phyloP scores from a whole-genome alignment of 2,113 vertebrate species.

The Rutilus rutilus region DNA sequence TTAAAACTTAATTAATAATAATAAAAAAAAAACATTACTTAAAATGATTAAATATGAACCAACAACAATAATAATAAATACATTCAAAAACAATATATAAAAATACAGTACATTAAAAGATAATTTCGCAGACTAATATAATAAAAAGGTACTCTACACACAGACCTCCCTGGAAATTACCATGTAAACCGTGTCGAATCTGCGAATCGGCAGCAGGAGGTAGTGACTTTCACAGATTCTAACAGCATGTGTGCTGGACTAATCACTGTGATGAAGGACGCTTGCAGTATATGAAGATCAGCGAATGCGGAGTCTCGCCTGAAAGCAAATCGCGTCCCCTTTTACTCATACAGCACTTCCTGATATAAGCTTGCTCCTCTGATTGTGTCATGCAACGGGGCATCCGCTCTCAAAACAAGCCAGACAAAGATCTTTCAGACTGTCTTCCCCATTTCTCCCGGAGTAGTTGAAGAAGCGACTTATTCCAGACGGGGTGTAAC shows the following conservation, averaged over 20 bases:
- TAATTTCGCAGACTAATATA: background rate
- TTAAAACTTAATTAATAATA: background rate
- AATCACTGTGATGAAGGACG: background rate
- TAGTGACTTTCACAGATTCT: background rate
- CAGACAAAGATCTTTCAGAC: conserved; percentile 46
- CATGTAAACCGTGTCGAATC: conserved; percentile 26
- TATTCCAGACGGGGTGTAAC: conserved; percentile 41
- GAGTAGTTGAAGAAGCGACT: conserved; percentile 23
- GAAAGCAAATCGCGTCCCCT: conserved; percentile 47
- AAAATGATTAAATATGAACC: background rate
- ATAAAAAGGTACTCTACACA: background rate
- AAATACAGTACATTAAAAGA: background rate
- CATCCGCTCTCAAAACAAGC: conserved; percentile 48
- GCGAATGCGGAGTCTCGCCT: conserved; percentile 4
- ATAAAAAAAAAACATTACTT: background rate
- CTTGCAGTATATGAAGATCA: conserved; percentile 41
- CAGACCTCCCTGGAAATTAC: background rate
- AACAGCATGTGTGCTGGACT: background rate
- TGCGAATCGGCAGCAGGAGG: background rate
- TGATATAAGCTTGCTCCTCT: conserved; percentile 61
- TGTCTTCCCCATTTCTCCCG: conserved; percentile 38
- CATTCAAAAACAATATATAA: background rate
- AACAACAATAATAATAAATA: background rate
- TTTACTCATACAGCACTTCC: conserved; percentile 65
- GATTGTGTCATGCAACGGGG: conserved; percentile 66